phyloP scores from a whole-genome alignment of 2,113 vertebrate genomes.

The Phylloscopus trochilus region DNA sequence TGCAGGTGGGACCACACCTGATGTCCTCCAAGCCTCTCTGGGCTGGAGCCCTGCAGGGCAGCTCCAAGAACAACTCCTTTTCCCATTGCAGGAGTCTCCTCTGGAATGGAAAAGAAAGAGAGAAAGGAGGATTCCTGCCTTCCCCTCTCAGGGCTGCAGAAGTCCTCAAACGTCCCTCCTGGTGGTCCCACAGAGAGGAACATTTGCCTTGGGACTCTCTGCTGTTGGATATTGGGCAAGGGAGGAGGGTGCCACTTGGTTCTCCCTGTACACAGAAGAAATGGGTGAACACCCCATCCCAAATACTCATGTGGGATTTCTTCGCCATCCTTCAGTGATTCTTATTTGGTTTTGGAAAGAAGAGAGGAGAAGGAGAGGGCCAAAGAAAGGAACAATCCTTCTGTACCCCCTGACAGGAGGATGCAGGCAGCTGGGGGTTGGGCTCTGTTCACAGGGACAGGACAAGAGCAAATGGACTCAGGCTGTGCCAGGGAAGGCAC shows the following conservation, averaged over 20 bases:
- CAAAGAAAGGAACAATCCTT: not conserved
- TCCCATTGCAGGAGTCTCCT: not conserved
- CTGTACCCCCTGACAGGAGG: not conserved
- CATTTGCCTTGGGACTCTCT: not conserved
- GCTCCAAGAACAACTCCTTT: not conserved
- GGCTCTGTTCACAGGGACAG: not conserved
- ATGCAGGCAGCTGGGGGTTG: not conserved
- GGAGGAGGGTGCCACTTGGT: not conserved
- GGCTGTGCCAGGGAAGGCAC: not conserved
- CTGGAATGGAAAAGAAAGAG: not conserved
- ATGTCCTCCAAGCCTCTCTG: not conserved
- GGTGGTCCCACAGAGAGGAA: not conserved
- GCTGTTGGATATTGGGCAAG: not conserved
- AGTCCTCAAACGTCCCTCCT: not conserved
- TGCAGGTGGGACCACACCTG: not conserved
- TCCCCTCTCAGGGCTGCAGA: not conserved
- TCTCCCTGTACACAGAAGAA: not conserved
- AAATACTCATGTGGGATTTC: not conserved
- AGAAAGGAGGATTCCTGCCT: not conserved
- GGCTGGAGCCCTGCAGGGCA: not conserved
- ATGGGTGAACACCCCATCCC: not conserved
- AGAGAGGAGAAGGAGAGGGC: not conserved
- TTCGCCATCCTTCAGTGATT: not conserved
- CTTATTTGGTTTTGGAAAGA: not conserved
- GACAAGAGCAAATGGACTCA: not conserved